Evolutionary conservation across 2,888 invertebrate genomes (phyloP).

Genomic region (Drosophila planitibia): DNA sequence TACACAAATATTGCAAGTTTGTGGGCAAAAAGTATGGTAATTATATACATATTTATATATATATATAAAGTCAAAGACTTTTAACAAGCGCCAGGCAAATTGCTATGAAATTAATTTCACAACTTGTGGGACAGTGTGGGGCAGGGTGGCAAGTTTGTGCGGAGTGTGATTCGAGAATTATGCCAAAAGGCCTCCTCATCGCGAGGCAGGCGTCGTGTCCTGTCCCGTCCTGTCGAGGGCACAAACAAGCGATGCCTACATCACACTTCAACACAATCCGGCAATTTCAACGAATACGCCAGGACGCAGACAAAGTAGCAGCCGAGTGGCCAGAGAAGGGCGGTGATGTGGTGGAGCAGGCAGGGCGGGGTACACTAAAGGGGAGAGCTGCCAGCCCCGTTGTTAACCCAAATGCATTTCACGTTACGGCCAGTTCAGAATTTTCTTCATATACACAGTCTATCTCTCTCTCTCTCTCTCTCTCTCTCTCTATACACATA

Average conservation of each 20-base stretch:
- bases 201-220: constrained; percentile 19
- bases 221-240: constrained; percentile 50
- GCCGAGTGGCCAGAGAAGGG: background rate
- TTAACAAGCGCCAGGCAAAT: constrained; percentile 49
- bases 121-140: constrained; percentile 3
- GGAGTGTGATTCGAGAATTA: constrained; percentile 55
- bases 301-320: constrained; percentile 34
- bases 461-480: background rate
- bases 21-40: constrained; percentile 1
- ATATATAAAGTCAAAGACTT: constrained; percentile 20
- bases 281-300: constrained; percentile 82
- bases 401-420: constrained; percentile 73
- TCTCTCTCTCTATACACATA: background rate
- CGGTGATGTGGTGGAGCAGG: background rate
- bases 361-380: background rate
- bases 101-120: constrained; percentile 53
- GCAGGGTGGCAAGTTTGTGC: background rate
- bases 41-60: constrained; percentile 32
- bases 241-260: constrained; percentile 84
- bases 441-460: constrained; percentile 47
- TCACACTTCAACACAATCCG: constrained; percentile 85
- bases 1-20: constrained; percentile 14
- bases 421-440: constrained; percentile 63
- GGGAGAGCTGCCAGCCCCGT: constrained; percentile 38
- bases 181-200: constrained; percentile 51